These are phyloP conservation scores for Parotia lawesii DNA, from an alignment of 2,113 vertebrate species.

Conservation along the genomic window DNA sequence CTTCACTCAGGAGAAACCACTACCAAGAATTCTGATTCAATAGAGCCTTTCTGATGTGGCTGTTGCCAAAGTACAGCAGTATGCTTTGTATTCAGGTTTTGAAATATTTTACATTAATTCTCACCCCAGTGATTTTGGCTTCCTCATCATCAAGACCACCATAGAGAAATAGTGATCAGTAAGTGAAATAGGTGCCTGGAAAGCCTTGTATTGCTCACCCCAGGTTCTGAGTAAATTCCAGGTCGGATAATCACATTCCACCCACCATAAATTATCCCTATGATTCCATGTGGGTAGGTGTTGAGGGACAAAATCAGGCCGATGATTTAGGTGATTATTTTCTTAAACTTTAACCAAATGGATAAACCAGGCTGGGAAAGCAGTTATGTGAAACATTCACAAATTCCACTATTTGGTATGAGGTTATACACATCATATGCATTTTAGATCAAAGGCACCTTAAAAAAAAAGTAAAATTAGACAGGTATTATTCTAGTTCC, in stretches of 20 bases:
- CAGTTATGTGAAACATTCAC: neutral
- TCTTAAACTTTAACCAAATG: neutral
- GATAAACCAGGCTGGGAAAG: neutral
- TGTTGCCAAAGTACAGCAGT: neutral
- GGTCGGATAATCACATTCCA: conserved; percentile 16
- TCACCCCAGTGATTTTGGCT: conserved; percentile 14
- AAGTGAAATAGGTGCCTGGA: conserved; percentile 12
- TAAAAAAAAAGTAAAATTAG: neutral
- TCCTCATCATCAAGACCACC: neutral
- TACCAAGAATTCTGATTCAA: neutral
- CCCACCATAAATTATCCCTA: neutral
- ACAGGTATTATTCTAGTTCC: neutral
- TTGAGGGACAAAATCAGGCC: neutral
- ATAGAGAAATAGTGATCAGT: neutral
- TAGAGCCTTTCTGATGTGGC: neutral
- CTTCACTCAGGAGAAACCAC: neutral
- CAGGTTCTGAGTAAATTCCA: neutral
- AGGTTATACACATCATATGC: neutral
- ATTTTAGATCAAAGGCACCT: neutral
- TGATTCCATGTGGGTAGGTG: neutral
- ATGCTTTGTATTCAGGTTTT: neutral
- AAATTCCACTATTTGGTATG: neutral
- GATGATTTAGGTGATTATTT: neutral
- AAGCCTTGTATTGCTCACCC: neutral
- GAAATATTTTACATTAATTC: conserved; percentile 10